Evolutionary conservation across 2,888 invertebrate genomes (phyloP).

Genomic region (Caenorhabditis sinica): DNA sequence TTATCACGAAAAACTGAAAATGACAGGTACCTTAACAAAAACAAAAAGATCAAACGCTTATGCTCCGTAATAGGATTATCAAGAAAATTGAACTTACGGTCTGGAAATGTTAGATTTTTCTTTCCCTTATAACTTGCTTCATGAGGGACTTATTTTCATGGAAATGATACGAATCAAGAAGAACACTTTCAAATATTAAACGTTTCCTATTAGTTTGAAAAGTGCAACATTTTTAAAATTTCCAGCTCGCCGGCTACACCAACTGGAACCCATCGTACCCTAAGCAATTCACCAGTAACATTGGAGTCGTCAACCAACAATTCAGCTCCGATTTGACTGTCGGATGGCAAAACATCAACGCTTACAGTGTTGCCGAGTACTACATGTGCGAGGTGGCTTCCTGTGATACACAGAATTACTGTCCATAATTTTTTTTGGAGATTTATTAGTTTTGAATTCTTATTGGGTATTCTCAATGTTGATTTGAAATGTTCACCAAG

Average conservation of each 20-base stretch:
- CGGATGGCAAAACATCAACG: slow-evolving; percentile 63
- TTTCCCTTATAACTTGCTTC: too few species aligned
- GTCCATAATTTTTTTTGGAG: slow-evolving; percentile 43
- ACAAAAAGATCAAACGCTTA: not conserved
- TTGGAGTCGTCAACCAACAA: slow-evolving; percentile 51
- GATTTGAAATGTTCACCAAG: not conserved
- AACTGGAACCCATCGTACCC: slow-evolving; percentile 62
- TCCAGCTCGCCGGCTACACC: slow-evolving; percentile 33
- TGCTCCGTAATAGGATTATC: too few species aligned
- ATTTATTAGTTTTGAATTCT: not conserved
- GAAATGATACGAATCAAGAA: too few species aligned
- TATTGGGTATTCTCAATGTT: not conserved
- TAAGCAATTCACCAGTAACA: slow-evolving; percentile 6
- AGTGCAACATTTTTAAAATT: not conserved
- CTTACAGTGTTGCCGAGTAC: slow-evolving; percentile 55
- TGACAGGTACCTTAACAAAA: not conserved
- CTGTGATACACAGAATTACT: slow-evolving; percentile 63
- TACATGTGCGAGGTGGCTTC: slow-evolving; percentile 59
- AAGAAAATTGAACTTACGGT: too few species aligned
- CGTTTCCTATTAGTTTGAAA: too few species aligned
- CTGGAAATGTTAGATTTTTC: too few species aligned
- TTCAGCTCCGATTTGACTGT: slow-evolving; percentile 27
- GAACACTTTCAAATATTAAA: too few species aligned
- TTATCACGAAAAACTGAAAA: not conserved
- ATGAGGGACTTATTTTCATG: too few species aligned